phyloP scores from a whole-genome alignment of 2,113 vertebrate species.

The Dryoscopus gambensis region DNA sequence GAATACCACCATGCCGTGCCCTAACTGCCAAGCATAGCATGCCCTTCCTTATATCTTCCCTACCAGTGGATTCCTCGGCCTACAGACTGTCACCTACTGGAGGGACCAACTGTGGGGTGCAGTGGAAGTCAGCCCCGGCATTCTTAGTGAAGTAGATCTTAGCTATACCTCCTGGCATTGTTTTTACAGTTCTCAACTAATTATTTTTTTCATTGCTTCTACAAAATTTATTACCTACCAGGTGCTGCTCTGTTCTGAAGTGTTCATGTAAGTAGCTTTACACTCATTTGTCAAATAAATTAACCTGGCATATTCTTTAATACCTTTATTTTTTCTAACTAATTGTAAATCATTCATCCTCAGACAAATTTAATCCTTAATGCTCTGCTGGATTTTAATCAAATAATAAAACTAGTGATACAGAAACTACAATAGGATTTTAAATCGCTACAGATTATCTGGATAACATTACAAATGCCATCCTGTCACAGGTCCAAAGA shows the following conservation, averaged over 20 bases:
- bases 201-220: background rate
- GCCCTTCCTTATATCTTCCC: background rate
- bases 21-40: background rate
- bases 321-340: slow-evolving; percentile 23
- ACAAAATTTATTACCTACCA: background rate
- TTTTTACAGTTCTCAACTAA: background rate
- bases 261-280: background rate
- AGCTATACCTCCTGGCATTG: background rate
- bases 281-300: slow-evolving; percentile 29
- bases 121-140: background rate
- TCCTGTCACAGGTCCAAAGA: background rate
- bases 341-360: slow-evolving; percentile 37
- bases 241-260: background rate
- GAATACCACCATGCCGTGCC: background rate
- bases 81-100: background rate
- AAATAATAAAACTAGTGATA: slow-evolving; percentile 33
- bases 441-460: slow-evolving; percentile 16
- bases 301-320: slow-evolving; percentile 19
- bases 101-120: background rate
- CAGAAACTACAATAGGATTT: slow-evolving; percentile 34
- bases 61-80: background rate
- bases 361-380: slow-evolving; percentile 35
- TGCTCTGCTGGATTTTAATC: slow-evolving; percentile 29
- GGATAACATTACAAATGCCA: background rate
- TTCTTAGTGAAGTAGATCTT: background rate